Conservation (phyloP, 2,888 invertebrate species). For the Agrotis ipsilon region DNA sequence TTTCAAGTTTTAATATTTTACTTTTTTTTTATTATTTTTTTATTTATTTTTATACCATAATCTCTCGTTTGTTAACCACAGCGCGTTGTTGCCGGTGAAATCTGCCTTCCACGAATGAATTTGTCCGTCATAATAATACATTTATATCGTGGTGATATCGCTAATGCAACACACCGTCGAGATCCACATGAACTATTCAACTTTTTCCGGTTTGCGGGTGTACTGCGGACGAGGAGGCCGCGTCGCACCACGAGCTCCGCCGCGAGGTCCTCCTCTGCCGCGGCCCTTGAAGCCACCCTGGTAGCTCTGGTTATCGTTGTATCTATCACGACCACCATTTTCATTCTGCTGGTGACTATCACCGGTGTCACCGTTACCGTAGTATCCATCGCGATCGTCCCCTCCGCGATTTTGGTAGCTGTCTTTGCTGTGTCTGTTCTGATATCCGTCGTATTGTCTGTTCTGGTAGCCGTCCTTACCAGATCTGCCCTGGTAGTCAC, state of each 20-base stretch:
- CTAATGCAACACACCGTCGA: conserved; percentile 65
- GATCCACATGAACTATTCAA: conserved; percentile 75
- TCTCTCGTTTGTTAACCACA: conserved; percentile 91
- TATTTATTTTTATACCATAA: conserved; percentile 90
- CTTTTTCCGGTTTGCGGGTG: conserved; percentile 83
- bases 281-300: conserved; percentile 91
- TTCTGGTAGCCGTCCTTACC: conserved; percentile 82
- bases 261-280: conserved; percentile 86
- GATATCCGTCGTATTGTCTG: conserved; percentile 82
- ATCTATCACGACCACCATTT: conserved; percentile 89
- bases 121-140: conserved; percentile 80
- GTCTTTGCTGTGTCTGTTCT: conserved; percentile 80
- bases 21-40: conserved; percentile 90
- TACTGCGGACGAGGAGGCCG: conserved; percentile 79
- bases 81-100: conserved; percentile 93
- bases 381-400: conserved; percentile 78
- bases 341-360: conserved; percentile 87
- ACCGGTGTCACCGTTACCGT: conserved; percentile 84
- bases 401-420: conserved; percentile 76
- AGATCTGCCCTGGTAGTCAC: conserved; percentile 80
- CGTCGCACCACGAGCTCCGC: conserved; percentile 72
- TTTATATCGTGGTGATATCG: conserved; percentile 68
- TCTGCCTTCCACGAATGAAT: conserved; percentile 93
- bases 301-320: conserved; percentile 87
- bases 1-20: conserved; percentile 91